A percentile compares a stretch with the other conserved stretches of the same genome.
Evolutionary conservation across 1,140 invertebrate species (phyloP).

Genomic region (Cyphomyrmex costatus): DNA sequence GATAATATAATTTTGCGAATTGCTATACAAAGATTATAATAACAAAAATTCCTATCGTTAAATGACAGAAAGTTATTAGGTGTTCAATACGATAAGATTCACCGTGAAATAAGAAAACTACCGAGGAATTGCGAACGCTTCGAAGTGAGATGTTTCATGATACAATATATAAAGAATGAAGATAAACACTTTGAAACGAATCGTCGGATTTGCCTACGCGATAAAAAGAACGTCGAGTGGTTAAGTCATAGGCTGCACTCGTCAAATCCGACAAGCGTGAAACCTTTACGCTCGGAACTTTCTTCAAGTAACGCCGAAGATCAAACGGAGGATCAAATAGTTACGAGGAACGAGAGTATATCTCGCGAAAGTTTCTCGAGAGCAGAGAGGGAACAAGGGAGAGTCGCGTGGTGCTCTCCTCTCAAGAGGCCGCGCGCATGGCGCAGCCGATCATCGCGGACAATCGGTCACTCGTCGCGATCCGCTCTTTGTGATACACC

Average conservation of each 20-base stretch:
- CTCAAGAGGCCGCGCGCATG: constrained; percentile 3
- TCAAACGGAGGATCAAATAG: constrained; percentile 37
- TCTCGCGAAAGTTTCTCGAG: constrained; percentile 44
- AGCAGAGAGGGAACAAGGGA: constrained; percentile 8
- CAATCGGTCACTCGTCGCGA: constrained; percentile 42
- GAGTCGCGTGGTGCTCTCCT: constrained; percentile 33
- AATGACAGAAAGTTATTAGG: constrained; percentile 8
- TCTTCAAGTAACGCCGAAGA: constrained; percentile 42
- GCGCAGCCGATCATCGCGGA: constrained; percentile 6
- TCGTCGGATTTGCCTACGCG: constrained; percentile 18
- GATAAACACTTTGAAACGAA: constrained; percentile 17
- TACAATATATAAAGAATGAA: neutral
- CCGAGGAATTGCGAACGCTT: constrained; percentile 3
- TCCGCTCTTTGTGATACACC: constrained; percentile 45
- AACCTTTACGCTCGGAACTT: constrained; percentile 8
- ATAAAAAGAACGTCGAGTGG: constrained; percentile 44
- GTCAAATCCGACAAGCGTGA: neutral
- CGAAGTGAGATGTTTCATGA: neutral
- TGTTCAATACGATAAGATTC: neutral
- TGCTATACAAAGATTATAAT: neutral
- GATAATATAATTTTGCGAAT: neutral
- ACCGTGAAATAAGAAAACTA: neutral
- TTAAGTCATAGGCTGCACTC: neutral
- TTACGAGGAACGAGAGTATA: constrained; percentile 9
- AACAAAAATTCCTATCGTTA: neutral